A percentile compares a stretch with the other conserved stretches of the same genome.
Evolutionary conservation across 1,140 invertebrate genomes (phyloP).

Genomic region (Panagrolaimus sp.): DNA sequence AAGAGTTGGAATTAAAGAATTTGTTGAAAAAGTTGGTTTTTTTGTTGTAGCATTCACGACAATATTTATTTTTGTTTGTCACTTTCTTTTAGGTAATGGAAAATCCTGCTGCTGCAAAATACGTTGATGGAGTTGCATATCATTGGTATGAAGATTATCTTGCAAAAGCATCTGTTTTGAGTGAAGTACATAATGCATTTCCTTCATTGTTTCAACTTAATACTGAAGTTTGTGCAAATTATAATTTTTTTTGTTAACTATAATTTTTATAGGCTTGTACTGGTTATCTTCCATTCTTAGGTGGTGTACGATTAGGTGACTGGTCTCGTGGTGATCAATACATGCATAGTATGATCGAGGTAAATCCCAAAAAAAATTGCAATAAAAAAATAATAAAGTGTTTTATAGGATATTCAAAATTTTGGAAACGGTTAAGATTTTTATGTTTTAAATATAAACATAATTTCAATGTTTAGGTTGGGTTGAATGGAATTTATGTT

Average conservation of each 20-base stretch:
- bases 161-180: conserved; percentile 61
- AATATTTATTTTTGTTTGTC: background rate
- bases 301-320: background rate
- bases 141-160: conserved; percentile 71
- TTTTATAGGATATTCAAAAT: conserved; percentile 27
- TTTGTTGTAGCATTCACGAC: background rate
- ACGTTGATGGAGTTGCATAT: conserved; percentile 71
- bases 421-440: too few relatives aligned
- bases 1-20: conserved; percentile 60
- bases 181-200: conserved; percentile 62
- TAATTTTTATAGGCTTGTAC: conserved; percentile 11
- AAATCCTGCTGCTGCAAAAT: conserved; percentile 64
- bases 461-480: too few relatives aligned
- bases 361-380: background rate
- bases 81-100: conserved; percentile 55
- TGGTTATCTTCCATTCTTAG: background rate
- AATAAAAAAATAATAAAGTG: background rate
- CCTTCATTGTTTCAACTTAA: conserved; percentile 70
- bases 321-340: conserved; percentile 5
- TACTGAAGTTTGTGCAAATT: conserved; percentile 65
- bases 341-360: conserved; percentile 5
- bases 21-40: background rate
- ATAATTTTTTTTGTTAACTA: background rate
- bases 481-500: conserved; percentile 78
- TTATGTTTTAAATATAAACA: too few relatives aligned